Percentiles rank a stretch among this genome's conserved stretches.
Conservation (phyloP, 2,113 vertebrate species). For the Rhinoderma darwinii region DNA sequence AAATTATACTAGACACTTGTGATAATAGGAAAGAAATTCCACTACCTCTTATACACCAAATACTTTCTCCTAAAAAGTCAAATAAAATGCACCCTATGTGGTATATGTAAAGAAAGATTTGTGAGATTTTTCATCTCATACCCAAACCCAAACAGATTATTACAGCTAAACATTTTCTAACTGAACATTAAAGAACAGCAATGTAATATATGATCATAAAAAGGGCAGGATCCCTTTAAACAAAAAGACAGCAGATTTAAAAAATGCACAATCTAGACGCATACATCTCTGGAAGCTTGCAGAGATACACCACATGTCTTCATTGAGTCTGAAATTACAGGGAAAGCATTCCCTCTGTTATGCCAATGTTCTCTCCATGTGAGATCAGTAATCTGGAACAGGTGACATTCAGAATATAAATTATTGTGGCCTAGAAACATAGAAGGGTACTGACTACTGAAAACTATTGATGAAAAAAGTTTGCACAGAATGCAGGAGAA, state of each 20-base stretch:
- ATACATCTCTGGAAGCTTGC: neutral
- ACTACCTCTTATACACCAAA: too few relatives aligned
- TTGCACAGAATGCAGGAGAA: neutral
- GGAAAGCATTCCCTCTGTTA: neutral
- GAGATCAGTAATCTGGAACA: slow-evolving; percentile 49
- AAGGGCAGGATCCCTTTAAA: neutral
- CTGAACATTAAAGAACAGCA: neutral
- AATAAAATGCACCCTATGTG: too few relatives aligned
- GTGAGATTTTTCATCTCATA: neutral
- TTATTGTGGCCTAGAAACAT: slow-evolving; percentile 10
- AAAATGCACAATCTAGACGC: neutral
- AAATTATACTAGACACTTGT: too few relatives aligned
- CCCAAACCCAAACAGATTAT: neutral
- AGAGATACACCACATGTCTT: slow-evolving; percentile 14
- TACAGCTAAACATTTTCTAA: neutral
- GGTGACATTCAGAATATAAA: slow-evolving; percentile 43
- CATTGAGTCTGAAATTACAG: slow-evolving; percentile 15
- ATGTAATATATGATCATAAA: neutral
- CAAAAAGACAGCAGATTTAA: neutral
- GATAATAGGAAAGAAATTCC: too few relatives aligned
- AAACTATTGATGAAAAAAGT: neutral
- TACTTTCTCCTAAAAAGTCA: too few relatives aligned
- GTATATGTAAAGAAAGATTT: too few relatives aligned
- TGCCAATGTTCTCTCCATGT: slow-evolving; percentile 33
- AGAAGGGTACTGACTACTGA: neutral